phyloP scores from a whole-genome alignment of 2,113 vertebrate species.

The Poeciliopsis occidentalis region DNA sequence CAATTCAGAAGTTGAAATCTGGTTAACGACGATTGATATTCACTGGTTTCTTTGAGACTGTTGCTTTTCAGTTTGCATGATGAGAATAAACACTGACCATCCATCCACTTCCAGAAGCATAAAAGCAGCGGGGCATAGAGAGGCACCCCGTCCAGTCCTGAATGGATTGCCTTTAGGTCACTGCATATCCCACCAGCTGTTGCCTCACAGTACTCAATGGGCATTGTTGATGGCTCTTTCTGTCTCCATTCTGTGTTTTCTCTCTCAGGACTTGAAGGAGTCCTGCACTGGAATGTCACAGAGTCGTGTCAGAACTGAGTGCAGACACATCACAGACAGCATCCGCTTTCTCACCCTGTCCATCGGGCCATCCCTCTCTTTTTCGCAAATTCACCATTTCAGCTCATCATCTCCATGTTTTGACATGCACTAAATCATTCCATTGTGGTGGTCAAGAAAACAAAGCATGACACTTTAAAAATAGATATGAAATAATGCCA shows the following conservation, averaged over 20 bases:
- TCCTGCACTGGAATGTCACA: constrained; percentile 78
- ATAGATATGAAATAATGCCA: not conserved
- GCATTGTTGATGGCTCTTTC: constrained; percentile 71
- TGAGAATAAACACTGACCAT: constrained; percentile 68
- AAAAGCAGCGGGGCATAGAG: constrained; percentile 66
- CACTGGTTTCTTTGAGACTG: constrained; percentile 8
- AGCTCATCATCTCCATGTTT: constrained; percentile 10
- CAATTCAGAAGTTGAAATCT: constrained; percentile 27
- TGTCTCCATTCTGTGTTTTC: constrained; percentile 14
- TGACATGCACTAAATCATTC: constrained; percentile 15
- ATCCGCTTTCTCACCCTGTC: constrained; percentile 72
- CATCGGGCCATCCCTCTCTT: constrained; percentile 40
- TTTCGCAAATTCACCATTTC: constrained; percentile 20
- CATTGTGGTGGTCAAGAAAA: not conserved
- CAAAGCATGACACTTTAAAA: not conserved
- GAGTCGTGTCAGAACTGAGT: constrained; percentile 67
- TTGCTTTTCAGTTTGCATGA: constrained; percentile 27
- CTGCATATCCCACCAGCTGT: constrained; percentile 73
- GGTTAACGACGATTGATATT: constrained; percentile 17
- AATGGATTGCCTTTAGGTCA: constrained; percentile 75
- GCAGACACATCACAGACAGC: constrained; percentile 74
- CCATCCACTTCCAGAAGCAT: constrained; percentile 73
- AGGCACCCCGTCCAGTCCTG: constrained; percentile 67
- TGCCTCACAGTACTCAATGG: constrained; percentile 73
- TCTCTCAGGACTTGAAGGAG: constrained; percentile 68